Evolutionary conservation across 2,888 invertebrate species (phyloP).

Genomic region (Trachelus stipa): DNA sequence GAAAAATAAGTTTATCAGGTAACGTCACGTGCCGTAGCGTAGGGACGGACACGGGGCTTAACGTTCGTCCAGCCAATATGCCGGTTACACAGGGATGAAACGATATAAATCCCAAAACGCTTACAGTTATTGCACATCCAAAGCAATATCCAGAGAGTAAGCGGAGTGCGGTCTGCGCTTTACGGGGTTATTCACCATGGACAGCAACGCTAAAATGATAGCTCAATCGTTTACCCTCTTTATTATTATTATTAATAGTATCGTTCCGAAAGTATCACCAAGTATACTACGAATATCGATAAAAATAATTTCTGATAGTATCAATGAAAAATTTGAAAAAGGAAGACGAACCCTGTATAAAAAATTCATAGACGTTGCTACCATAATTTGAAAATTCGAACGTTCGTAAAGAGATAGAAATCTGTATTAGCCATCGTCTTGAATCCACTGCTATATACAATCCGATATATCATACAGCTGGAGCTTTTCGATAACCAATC

Average conservation of each 20-base stretch:
- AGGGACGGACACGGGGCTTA: not conserved
- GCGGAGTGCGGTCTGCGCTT: conserved; percentile 25
- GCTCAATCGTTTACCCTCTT: not conserved
- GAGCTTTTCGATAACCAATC: too few species aligned
- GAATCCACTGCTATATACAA: too few species aligned
- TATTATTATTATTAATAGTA: not conserved
- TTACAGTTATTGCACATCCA: conserved; percentile 45
- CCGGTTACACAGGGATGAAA: conserved; percentile 38
- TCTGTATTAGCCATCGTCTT: too few species aligned
- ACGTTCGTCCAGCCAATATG: conserved; percentile 31
- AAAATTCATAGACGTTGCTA: not conserved
- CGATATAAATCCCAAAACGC: conserved; percentile 47
- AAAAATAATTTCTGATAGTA: too few species aligned
- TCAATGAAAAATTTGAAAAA: not conserved
- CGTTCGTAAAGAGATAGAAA: too few species aligned
- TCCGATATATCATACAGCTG: too few species aligned
- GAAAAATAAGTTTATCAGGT: not conserved
- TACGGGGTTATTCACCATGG: conserved; percentile 46
- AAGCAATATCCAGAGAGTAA: conserved; percentile 33
- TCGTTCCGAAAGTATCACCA: not conserved
- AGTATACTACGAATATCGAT: not conserved
- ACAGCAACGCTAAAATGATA: conserved; percentile 35
- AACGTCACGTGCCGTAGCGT: not conserved
- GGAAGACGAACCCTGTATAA: not conserved
- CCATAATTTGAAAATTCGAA: not conserved